Evolutionary conservation across 2,113 vertebrate genomes (phyloP), one percentile per base, ranked within the genome.

Genomic region (Girardinichthys multiradiatus): DNA sequence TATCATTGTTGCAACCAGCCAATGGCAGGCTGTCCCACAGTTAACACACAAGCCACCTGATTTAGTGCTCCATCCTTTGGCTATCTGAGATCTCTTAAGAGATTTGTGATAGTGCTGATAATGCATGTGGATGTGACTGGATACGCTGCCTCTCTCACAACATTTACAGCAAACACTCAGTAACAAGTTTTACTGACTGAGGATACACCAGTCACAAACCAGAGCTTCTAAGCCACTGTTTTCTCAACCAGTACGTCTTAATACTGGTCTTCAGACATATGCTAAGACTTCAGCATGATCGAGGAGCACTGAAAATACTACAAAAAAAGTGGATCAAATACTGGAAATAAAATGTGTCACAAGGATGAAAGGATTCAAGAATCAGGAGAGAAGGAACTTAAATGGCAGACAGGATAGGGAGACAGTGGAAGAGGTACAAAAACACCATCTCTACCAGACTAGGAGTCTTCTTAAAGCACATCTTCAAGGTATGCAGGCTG

Each of bases 301-400:
- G 29, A 29, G 11, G 0, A 64, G 33, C 30, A n/a, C 7, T 33
- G 11, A 68, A 73, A 58, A 54, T 57, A 13, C 10, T 31, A 45
- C 39, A 63, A 45, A 45, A 45, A 45, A 45, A 17, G 42, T 17
- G 68, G 64, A n/a, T 69, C 26, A 51, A 63, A 29, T 11, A 7
- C 0, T 12, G 3, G 58, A 57, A 60, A 35, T 27, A 28, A 80
- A 80, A 71, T 62, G 35, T 76, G 26, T 33, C 37, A 37, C 74
- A 26, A 76, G 57, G 78, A 84, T 79, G 58, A 78, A 77, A 73
- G 57, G 13, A 71, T 0, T 35, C 65, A 57, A 57, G 51, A 57
- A 28, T 59, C 57, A 7, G 33, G 64, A 60, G n/a, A 54, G 58
- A 72, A 30, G 2, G 4, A 45, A 45, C 42, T 45, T 14, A 45